A percentile compares a stretch with the other conserved stretches of the same genome.
Evolutionary conservation across 2,113 vertebrate genomes (phyloP).

Genomic region (Chlamydotis undulata): DNA sequence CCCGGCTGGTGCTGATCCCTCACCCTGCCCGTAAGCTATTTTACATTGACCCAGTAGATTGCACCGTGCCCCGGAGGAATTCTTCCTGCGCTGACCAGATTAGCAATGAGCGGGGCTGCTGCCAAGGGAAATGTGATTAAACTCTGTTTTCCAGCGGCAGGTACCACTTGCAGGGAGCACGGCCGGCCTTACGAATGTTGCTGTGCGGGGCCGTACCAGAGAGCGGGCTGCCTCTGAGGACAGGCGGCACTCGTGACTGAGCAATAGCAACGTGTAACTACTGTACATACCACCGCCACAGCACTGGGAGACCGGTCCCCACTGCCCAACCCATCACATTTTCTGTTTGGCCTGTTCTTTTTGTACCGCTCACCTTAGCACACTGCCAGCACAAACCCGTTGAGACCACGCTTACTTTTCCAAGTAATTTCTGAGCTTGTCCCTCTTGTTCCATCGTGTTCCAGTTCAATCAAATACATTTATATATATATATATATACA

Average conservation of each 20-base stretch:
- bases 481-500: conserved; percentile 38
- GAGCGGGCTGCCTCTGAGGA: not conserved
- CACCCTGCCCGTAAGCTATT: not conserved
- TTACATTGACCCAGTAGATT: conserved; percentile 22
- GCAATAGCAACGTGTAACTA: conserved; percentile 65
- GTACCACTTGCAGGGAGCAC: conserved; percentile 3
- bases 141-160: not conserved
- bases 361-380: conserved; percentile 37
- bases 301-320: conserved; percentile 17
- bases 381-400: not conserved
- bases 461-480: conserved; percentile 34
- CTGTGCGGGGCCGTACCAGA: not conserved
- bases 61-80: not conserved
- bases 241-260: conserved; percentile 33
- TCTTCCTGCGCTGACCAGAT: not conserved
- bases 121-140: conserved; percentile 16
- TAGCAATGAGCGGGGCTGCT: conserved; percentile 17
- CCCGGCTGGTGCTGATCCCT: not conserved
- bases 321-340: not conserved
- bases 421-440: conserved; percentile 23
- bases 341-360: conserved; percentile 55
- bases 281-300: conserved; percentile 38
- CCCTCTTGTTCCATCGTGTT: conserved; percentile 52
- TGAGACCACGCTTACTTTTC: conserved; percentile 32
- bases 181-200: not conserved